Evolutionary conservation across 1,140 invertebrate genomes (phyloP).

Genomic region (Drosophila orosa): DNA sequence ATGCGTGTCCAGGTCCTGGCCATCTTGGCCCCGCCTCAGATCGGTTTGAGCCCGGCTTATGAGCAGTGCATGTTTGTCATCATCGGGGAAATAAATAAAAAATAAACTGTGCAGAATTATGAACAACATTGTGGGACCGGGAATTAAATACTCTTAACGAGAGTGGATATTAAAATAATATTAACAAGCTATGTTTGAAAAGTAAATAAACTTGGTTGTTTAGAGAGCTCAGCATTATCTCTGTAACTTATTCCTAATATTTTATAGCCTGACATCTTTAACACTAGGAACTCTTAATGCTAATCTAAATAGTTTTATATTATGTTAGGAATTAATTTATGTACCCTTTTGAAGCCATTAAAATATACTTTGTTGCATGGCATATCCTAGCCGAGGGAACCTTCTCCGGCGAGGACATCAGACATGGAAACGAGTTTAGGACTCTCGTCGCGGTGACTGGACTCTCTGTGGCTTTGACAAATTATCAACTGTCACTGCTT

Average conservation of each 20-base stretch:
- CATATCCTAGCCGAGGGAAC: neutral
- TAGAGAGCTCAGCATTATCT: neutral
- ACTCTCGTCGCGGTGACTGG: constrained; percentile 37
- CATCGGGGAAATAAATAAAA: constrained; percentile 35
- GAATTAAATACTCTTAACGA: constrained; percentile 12
- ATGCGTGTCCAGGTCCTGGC: constrained; percentile 72
- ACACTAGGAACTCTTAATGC: neutral
- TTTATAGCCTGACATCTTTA: neutral
- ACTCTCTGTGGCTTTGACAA: constrained; percentile 71
- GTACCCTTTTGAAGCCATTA: neutral
- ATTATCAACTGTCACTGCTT: constrained; percentile 82
- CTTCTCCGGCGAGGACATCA: constrained; percentile 1
- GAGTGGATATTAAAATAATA: neutral
- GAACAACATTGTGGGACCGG: neutral
- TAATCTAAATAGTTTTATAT: constrained; percentile 6
- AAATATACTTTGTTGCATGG: neutral
- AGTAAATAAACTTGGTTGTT: neutral
- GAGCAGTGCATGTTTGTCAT: constrained; percentile 67
- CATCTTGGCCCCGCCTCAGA: neutral
- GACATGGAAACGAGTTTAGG: constrained; percentile 64
- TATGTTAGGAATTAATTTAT: constrained; percentile 6
- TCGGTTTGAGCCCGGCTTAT: constrained; percentile 46
- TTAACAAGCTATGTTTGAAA: neutral
- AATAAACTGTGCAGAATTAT: constrained; percentile 1
- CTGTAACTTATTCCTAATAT: neutral